phyloP scores from a whole-genome alignment of 2,888 invertebrate genomes.

The Caenorhabditis virilis region DNA sequence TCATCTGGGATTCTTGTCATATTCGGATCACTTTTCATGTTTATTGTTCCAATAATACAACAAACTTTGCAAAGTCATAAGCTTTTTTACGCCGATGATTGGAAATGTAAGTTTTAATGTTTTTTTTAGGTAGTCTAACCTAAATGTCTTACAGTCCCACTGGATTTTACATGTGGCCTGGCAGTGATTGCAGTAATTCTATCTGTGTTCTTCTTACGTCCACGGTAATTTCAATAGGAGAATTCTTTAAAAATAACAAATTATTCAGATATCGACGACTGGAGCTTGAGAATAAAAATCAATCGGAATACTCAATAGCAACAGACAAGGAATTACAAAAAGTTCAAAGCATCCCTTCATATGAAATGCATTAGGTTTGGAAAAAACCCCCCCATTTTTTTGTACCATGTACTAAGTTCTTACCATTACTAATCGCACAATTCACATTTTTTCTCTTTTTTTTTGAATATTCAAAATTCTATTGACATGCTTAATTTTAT shows the following conservation, averaged over 20 bases:
- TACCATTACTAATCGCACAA: no score
- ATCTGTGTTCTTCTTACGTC: constrained; percentile 34
- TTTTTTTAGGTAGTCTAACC: neutral
- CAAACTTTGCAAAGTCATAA: constrained; percentile 10
- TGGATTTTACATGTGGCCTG: constrained; percentile 40
- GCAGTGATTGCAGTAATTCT: constrained; percentile 25
- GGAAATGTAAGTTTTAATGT: constrained; percentile 23
- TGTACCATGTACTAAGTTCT: no score
- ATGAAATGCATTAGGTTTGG: no score
- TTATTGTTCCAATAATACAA: constrained; percentile 32
- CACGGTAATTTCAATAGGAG: constrained; percentile 21
- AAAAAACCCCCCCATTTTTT: no score
- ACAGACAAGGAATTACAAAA: neutral
- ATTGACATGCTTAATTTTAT: no score
- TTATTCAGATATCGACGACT: constrained; percentile 27
- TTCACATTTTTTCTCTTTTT: no score
- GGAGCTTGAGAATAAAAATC: constrained; percentile 23
- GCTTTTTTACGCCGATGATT: constrained; percentile 18
- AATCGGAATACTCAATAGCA: neutral
- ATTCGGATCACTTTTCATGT: constrained; percentile 45
- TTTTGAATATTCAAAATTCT: no score
- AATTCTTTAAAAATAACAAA: neutral
- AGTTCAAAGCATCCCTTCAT: no score
- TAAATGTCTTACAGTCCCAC: constrained; percentile 41
- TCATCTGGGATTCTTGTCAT: constrained; percentile 64